Conservation (phyloP, 1,140 invertebrate species). For the Stegodyphus dumicola region DNA sequence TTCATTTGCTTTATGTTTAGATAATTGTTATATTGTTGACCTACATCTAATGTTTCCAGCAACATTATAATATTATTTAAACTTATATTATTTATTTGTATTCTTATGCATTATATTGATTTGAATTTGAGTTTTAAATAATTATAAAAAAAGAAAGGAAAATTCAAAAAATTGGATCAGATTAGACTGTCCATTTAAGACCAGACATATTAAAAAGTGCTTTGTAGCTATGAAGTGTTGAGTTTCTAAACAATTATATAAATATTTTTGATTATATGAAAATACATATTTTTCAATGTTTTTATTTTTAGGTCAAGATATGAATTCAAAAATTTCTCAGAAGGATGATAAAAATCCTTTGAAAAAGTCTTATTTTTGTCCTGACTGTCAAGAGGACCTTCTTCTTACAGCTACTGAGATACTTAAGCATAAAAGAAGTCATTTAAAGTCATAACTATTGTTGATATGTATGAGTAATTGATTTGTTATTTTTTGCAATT, state of each 20-base stretch:
- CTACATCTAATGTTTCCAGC: not conserved
- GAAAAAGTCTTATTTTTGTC: conserved; percentile 78
- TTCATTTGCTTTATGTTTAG: too few relatives aligned
- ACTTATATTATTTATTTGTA: not conserved
- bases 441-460: conserved; percentile 51
- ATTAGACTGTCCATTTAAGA: too few relatives aligned
- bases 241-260: too few relatives aligned
- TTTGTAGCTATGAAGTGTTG: too few relatives aligned
- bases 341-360: conserved; percentile 72
- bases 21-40: too few relatives aligned
- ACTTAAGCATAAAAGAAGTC: conserved; percentile 70
- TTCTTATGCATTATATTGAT: conserved; percentile 63
- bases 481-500: too few relatives aligned
- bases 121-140: not conserved
- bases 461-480: too few relatives aligned
- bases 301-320: conserved; percentile 65
- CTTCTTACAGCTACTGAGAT: conserved; percentile 75
- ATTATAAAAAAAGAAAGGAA: too few relatives aligned
- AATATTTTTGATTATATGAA: too few relatives aligned
- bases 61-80: not conserved
- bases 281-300: not conserved
- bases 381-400: conserved; percentile 77
- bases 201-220: too few relatives aligned
- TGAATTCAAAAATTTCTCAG: conserved; percentile 64
- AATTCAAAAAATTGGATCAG: too few relatives aligned